Evolutionary conservation across 2,888 invertebrate genomes (phyloP).

Genomic region (Pteria penguin): DNA sequence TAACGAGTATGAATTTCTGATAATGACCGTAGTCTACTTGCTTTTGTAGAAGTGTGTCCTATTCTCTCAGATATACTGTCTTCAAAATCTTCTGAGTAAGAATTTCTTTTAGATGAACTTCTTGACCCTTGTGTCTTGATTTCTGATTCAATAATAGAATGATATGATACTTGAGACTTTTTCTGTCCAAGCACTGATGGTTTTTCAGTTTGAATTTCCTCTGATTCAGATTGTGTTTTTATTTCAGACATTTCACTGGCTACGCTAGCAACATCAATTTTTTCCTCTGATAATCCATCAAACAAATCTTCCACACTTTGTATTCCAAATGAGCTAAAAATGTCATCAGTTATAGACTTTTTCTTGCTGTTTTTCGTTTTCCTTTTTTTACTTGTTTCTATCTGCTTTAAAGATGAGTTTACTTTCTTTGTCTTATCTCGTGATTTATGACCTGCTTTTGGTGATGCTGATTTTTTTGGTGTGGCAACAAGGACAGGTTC

Average conservation of each 20-base stretch:
- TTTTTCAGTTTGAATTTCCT: conserved; percentile 37
- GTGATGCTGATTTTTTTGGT: conserved; percentile 17
- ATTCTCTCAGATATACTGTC: conserved; percentile 65
- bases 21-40: conserved; percentile 45
- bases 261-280: conserved; percentile 53
- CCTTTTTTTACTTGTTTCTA: conserved; percentile 32
- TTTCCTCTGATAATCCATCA: conserved; percentile 46
- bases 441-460: conserved; percentile 18
- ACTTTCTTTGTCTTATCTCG: conserved; percentile 38
- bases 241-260: conserved; percentile 66
- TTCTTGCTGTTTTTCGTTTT: conserved; percentile 38
- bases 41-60: conserved; percentile 47
- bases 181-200: conserved; percentile 50
- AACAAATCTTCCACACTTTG: conserved; percentile 75
- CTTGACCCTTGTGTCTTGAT: conserved; percentile 47
- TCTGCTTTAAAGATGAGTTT: conserved; percentile 17
- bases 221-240: conserved; percentile 55
- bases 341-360: conserved; percentile 44
- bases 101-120: conserved; percentile 30
- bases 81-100: conserved; percentile 73
- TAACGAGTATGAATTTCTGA: conserved; percentile 61
- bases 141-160: conserved; percentile 59
- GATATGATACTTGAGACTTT: conserved; percentile 51
- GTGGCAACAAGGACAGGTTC: conserved; percentile 46
- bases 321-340: conserved; percentile 69